These are phyloP conservation scores for Corvus cornix DNA, from an alignment of 2,113 vertebrate genomes.

Conservation along the genomic window DNA sequence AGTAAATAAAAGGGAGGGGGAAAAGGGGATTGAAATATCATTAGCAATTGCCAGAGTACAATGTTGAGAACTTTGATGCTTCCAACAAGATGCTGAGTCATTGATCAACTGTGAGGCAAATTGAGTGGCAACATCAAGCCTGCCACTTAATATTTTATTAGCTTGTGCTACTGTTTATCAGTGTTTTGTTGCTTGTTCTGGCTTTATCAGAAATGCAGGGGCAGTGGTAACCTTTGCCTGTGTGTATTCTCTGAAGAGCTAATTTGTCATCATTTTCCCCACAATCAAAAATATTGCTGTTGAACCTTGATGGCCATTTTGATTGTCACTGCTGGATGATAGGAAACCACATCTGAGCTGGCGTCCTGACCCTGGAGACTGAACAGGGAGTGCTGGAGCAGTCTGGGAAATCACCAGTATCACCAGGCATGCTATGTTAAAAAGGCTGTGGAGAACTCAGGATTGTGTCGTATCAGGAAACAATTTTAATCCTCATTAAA, in stretches of 20 bases:
- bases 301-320: neutral
- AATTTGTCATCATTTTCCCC: neutral
- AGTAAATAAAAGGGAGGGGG: neutral
- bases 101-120: neutral
- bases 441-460: neutral
- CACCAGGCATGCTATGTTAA: too few relatives aligned
- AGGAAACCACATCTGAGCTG: neutral
- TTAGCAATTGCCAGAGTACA: neutral
- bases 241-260: neutral
- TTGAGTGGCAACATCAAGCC: neutral
- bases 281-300: neutral
- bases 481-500: neutral
- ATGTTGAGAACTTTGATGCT: neutral
- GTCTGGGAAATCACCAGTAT: neutral
- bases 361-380: neutral
- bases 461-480: neutral
- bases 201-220: neutral
- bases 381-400: neutral
- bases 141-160: neutral
- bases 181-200: neutral
- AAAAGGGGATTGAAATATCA: neutral
- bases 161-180: conserved; percentile 13
- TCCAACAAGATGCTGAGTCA: neutral
- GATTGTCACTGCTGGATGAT: neutral
- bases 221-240: conserved; percentile 18